A percentile compares a stretch with the other conserved stretches of the same genome.
phyloP scores from a whole-genome alignment of 2,888 invertebrate species.

The Sycophila texana region DNA sequence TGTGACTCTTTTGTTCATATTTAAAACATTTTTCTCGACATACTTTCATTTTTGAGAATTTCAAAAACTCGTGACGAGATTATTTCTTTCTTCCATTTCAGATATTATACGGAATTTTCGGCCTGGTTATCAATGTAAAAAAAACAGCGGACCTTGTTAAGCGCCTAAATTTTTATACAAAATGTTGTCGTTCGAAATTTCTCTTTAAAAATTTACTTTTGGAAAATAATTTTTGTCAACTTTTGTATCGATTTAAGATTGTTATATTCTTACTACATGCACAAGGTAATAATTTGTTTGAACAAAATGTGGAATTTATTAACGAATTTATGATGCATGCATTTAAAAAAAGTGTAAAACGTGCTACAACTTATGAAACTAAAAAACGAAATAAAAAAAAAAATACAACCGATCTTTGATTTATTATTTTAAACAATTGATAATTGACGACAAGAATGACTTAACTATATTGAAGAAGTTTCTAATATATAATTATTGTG shows the following conservation, averaged over 20 bases:
- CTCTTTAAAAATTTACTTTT: constrained; percentile 1
- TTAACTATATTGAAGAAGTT: too few species aligned
- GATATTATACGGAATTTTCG: not conserved
- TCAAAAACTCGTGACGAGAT: not conserved
- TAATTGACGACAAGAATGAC: too few species aligned
- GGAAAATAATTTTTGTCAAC: not conserved
- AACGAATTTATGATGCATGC: constrained; percentile 17
- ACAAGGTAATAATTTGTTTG: constrained; percentile 7
- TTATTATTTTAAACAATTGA: too few species aligned
- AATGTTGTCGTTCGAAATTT: not conserved
- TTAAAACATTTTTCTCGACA: not conserved
- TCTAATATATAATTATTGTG: too few species aligned
- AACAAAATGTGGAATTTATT: constrained; percentile 15
- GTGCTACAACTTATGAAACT: constrained; percentile 24
- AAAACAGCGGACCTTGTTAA: not conserved
- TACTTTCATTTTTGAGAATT: not conserved
- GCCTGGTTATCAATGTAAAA: not conserved
- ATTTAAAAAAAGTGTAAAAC: constrained; percentile 42
- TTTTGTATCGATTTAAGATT: constrained; percentile 9
- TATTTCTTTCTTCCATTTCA: not conserved
- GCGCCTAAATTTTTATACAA: not conserved
- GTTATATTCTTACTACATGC: not conserved
- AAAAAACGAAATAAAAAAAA: not conserved
- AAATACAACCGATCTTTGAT: too few species aligned
- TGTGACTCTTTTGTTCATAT: too few species aligned